phyloP scores from a whole-genome alignment of 2,888 invertebrate species.

The Anarsia innoxiella region DNA sequence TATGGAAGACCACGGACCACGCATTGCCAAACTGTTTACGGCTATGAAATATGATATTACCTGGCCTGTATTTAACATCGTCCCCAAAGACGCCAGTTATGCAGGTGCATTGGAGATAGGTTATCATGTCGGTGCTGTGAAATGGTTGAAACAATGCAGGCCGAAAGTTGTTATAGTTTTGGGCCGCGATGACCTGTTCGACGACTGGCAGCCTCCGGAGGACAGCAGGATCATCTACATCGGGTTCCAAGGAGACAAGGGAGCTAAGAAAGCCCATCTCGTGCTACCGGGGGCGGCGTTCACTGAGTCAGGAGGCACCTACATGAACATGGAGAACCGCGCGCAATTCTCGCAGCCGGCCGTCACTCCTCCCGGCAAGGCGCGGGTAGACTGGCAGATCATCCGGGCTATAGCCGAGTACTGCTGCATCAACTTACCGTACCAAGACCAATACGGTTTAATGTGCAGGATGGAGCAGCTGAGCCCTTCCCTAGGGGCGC shows the following conservation, averaged over 20 bases:
- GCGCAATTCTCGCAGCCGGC: constrained; percentile 92
- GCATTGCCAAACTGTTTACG: neutral
- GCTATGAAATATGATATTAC: neutral
- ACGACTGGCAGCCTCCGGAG: constrained; percentile 83
- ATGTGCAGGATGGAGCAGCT: constrained; percentile 43
- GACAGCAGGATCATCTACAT: constrained; percentile 88
- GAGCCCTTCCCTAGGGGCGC: constrained; percentile 47
- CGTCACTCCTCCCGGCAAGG: constrained; percentile 92
- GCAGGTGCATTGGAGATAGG: constrained; percentile 98
- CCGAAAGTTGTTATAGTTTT: constrained; percentile 90
- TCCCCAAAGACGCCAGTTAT: constrained; percentile 93
- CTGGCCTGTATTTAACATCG: constrained; percentile 84
- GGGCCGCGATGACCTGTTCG: constrained; percentile 92
- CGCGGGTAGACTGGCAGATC: constrained; percentile 98
- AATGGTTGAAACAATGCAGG: constrained; percentile 70
- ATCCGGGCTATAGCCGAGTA: constrained; percentile 71
- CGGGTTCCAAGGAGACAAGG: constrained; percentile 96
- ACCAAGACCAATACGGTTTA: constrained; percentile 38
- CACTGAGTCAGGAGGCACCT: constrained; percentile 96
- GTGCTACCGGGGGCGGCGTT: constrained; percentile 97
- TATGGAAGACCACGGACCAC: constrained; percentile 27
- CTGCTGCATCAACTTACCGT: constrained; percentile 37
- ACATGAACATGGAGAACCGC: constrained; percentile 97
- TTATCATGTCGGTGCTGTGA: constrained; percentile 83
- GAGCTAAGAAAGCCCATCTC: too few species aligned